phyloP scores from a whole-genome alignment of 2,888 invertebrate species.

The Tanytarsus gracilentus region DNA sequence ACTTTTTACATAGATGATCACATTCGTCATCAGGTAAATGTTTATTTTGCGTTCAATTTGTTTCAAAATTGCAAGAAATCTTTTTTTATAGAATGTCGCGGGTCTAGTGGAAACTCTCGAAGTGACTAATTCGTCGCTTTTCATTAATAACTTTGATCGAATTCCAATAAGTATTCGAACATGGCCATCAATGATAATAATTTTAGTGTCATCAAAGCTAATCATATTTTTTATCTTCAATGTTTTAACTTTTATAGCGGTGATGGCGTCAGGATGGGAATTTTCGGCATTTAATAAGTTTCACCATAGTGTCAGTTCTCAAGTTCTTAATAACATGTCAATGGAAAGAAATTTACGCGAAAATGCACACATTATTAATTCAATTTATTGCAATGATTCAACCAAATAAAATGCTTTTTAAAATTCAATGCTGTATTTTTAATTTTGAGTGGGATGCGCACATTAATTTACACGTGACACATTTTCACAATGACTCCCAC shows the following conservation, averaged over 20 bases:
- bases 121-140: neutral
- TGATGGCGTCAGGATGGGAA: neutral
- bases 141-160: neutral
- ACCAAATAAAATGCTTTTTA: neutral
- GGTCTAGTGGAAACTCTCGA: neutral
- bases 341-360: neutral
- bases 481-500: neutral
- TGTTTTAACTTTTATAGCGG: neutral
- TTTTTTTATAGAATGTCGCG: neutral
- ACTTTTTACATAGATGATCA: neutral
- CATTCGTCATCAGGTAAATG: conserved; percentile 5
- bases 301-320: neutral
- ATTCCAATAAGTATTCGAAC: neutral
- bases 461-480: no score
- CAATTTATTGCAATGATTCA: neutral
- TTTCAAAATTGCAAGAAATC: neutral
- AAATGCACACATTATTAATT: neutral
- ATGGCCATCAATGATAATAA: neutral
- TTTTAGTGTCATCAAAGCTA: neutral
- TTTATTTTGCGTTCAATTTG: neutral
- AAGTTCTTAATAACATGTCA: neutral
- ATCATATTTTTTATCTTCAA: neutral
- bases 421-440: no score
- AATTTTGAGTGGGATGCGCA: no score
- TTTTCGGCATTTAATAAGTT: neutral